Base-by-base conservation (phyloP, 2,888 invertebrate species). In the Nephrotoma appendiculata region DNA sequence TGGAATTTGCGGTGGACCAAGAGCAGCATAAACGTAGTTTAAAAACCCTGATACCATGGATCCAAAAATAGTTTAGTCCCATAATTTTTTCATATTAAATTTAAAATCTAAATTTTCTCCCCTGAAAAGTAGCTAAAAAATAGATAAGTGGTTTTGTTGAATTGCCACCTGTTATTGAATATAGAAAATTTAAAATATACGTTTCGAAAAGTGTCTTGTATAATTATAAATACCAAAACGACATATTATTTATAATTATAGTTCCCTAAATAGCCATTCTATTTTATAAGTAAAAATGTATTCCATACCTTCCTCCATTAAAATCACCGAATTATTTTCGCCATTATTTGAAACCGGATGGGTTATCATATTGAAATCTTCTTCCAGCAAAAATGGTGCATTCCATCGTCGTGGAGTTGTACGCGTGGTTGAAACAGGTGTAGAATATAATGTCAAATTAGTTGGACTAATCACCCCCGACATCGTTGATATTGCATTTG, bases 341-440 rank as follows among this genome's bases (percentile, higher is more conserved):
- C 31, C 48, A 88, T 92, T 91, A 90, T 92, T 93, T 86, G 94
- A 92, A 83, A 94, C 93, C 48, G 95, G 94, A 89, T 93, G 96
- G 86, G 97, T 95, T 93, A 97, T 97, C 94, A 98, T 97, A 91
- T 96, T 97, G 92, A 98, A 98, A 92, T 98, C 98, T 91, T 98
- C 98, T 91, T 98, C 98, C 89, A 97, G 92, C 89, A 98, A 95
- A 93, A 98, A 98, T 86, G 97, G 95, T 86, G 96, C 94, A 91
- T 95, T 97, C 98, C 98, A 98, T 90, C 98, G 95, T 88, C 91
- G 89, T 88, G 95, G 95, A 87, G 95, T 95, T 89, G 95, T 94
- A 88, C 96, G 94, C 88, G 95, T 95, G 88, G 95, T 94, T 90
- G 94, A 94, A 89, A 94, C 93, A 88, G 94, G 93, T 88, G 96